A percentile compares a stretch with the other conserved stretches of the same genome.
Conservation (phyloP, 2,113 vertebrate genomes). For the Hypanus sabinus region DNA sequence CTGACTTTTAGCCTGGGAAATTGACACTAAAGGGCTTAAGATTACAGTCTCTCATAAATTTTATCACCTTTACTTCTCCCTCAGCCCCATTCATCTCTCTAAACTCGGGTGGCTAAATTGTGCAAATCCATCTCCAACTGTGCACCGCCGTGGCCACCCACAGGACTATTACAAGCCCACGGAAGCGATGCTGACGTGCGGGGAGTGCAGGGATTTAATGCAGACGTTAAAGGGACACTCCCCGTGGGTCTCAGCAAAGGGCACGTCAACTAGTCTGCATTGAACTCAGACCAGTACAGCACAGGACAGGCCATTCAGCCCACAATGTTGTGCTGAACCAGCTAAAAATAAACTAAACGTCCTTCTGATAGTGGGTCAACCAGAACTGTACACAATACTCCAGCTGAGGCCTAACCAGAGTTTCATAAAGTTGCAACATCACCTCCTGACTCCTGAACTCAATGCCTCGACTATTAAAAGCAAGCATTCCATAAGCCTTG, state of each 20-base stretch:
- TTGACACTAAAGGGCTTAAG: slow-evolving; percentile 14
- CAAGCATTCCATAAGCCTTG: no score
- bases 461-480: no score
- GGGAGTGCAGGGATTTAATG: not conserved
- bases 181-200: not conserved
- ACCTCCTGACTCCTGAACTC: no score
- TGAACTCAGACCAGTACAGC: no score
- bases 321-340: no score
- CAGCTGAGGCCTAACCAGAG: no score
- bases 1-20: not conserved
- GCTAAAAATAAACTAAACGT: no score
- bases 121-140: slow-evolving; percentile 21
- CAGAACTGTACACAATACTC: no score
- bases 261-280: not conserved
- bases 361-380: no score
- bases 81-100: slow-evolving; percentile 28
- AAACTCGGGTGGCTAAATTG: slow-evolving; percentile 25
- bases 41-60: slow-evolving; percentile 12
- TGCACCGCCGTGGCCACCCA: not conserved
- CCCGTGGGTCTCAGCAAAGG: not conserved
- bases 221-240: slow-evolving; percentile 14
- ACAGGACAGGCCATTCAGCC: no score
- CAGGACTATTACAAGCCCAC: not conserved
- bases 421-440: no score
- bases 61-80: slow-evolving; percentile 16